phyloP scores from a whole-genome alignment of 2,888 invertebrate genomes.

The Crepidodera aurea region DNA sequence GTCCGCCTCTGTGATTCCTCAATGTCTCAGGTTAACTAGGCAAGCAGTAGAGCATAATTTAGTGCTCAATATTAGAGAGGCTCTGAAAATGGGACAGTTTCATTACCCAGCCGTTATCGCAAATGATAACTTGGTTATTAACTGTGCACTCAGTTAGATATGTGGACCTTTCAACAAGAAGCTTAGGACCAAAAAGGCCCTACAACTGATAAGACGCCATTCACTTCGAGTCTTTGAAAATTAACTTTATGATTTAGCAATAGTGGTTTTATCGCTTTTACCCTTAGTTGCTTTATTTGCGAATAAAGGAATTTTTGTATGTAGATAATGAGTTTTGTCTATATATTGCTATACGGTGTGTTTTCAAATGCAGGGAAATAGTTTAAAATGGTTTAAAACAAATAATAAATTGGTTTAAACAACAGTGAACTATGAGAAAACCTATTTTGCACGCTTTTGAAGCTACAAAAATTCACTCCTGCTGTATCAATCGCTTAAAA shows the following conservation, averaged over 20 bases:
- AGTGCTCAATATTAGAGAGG: constrained; percentile 56
- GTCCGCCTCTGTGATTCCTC: constrained; percentile 6
- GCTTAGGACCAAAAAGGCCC: constrained; percentile 46
- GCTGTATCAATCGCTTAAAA: too few relatives aligned
- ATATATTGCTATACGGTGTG: too few relatives aligned
- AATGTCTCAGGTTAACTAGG: constrained; percentile 40
- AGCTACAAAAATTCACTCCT: too few relatives aligned
- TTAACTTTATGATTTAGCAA: constrained; percentile 43
- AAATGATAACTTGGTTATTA: constrained; percentile 56
- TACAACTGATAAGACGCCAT: constrained; percentile 44
- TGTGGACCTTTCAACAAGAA: constrained; percentile 54
- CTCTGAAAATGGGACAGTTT: constrained; percentile 56
- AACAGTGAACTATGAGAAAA: too few relatives aligned
- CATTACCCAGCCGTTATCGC: constrained; percentile 55
- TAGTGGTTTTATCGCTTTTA: constrained; percentile 8
- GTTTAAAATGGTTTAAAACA: too few relatives aligned
- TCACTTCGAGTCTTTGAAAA: constrained; percentile 42
- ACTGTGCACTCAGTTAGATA: constrained; percentile 54
- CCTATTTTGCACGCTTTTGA: too few relatives aligned
- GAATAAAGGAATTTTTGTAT: background rate
- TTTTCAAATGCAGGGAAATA: too few relatives aligned
- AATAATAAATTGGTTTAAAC: too few relatives aligned
- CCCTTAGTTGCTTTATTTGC: background rate
- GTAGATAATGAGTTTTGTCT: too few relatives aligned
- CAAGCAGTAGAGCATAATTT: constrained; percentile 51